These are phyloP conservation scores for Piscicola geometra DNA, from an alignment of 2,888 invertebrate genomes.

Conservation along the genomic window DNA sequence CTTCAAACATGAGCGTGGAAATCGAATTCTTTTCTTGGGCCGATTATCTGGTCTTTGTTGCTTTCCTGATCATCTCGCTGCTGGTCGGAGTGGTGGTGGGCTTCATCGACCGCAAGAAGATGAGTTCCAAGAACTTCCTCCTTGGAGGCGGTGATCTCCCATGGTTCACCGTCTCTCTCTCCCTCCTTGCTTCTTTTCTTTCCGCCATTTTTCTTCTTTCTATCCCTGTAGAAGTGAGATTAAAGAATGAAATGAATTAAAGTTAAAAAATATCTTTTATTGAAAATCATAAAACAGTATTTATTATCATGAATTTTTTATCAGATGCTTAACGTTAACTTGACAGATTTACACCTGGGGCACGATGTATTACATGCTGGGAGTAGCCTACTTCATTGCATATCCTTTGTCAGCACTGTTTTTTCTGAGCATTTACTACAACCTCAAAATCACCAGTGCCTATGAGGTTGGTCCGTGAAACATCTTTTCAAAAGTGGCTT, in stretches of 20 bases:
- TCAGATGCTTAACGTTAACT: no score
- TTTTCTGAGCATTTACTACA: slow-evolving; percentile 49
- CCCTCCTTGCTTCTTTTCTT: slow-evolving; percentile 44
- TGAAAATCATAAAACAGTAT: no score
- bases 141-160: slow-evolving; percentile 48
- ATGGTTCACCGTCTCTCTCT: slow-evolving; percentile 45
- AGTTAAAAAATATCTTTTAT: no score
- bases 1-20: no score
- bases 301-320: no score
- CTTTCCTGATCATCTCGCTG: slow-evolving; percentile 36
- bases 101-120: slow-evolving; percentile 43
- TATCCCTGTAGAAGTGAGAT: slow-evolving; percentile 48
- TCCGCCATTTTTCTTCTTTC: slow-evolving; percentile 49
- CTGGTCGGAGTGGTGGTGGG: slow-evolving; percentile 42
- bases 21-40: slow-evolving; percentile 32
- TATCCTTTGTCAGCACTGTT: slow-evolving; percentile 60
- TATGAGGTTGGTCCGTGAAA: slow-evolving; percentile 50
- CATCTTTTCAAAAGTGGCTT: no score
- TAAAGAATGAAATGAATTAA: no score
- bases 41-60: slow-evolving; percentile 39
- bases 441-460: slow-evolving; percentile 48
- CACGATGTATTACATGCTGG: slow-evolving; percentile 65
- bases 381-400: slow-evolving; percentile 70
- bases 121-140: slow-evolving; percentile 47
- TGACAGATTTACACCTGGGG: slow-evolving; percentile 59